Conservation (phyloP, 2,888 invertebrate genomes). For the Cordylochernes scorpioides region DNA sequence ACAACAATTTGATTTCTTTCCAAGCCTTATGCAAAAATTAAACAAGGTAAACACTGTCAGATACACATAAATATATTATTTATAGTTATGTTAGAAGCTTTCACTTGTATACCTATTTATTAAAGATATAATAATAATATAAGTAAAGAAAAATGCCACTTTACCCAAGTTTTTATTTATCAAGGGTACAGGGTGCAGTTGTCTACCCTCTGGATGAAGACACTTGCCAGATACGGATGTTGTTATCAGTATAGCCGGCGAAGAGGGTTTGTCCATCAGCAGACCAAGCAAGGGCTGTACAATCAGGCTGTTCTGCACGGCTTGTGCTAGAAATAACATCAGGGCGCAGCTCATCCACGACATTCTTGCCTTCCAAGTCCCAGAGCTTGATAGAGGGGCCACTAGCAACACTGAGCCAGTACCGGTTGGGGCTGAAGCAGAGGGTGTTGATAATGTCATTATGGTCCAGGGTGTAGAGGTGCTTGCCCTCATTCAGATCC, state of each 20-base stretch:
- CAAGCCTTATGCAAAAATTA: no score
- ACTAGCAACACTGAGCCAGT: constrained; percentile 97
- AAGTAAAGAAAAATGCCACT: no score
- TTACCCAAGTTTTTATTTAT: no score
- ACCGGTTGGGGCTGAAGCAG: constrained; percentile 96
- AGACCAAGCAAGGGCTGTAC: constrained; percentile 92
- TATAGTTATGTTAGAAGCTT: no score
- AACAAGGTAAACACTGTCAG: no score
- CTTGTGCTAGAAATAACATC: constrained; percentile 45
- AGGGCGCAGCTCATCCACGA: constrained; percentile 92
- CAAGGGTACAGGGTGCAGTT: no score
- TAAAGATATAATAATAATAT: no score
- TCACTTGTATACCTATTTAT: no score
- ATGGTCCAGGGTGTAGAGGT: constrained; percentile 90
- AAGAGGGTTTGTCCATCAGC: constrained; percentile 96
- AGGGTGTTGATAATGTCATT: constrained; percentile 92
- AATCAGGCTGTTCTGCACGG: constrained; percentile 78
- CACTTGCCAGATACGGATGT: constrained; percentile 96
- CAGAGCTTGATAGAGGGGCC: constrained; percentile 96
- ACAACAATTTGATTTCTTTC: no score
- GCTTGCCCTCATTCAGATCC: constrained; percentile 98
- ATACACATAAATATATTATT: no score
- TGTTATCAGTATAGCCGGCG: constrained; percentile 93
- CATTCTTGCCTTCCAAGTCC: constrained; percentile 98
- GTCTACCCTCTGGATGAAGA: no score